Conservation (phyloP, 2,888 invertebrate species). For the Pachliopta kotzebuea region DNA sequence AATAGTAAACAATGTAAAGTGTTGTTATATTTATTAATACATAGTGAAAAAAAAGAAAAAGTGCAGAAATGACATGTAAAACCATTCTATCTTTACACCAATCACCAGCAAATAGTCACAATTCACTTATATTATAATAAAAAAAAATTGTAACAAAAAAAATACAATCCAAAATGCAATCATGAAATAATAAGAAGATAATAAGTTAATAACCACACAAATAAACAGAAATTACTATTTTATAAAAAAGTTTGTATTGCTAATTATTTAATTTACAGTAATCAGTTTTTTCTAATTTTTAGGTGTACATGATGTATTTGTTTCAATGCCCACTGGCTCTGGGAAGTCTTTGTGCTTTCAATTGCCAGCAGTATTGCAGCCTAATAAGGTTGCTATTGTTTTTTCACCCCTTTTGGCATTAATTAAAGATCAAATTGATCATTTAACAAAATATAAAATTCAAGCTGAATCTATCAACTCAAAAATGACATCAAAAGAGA, state of each 20-base stretch:
- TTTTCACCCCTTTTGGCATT: conserved; percentile 97
- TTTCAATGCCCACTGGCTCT: conserved; percentile 99
- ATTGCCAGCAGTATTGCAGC: conserved; percentile 92
- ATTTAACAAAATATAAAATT: conserved; percentile 88
- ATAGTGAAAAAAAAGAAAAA: too few relatives aligned
- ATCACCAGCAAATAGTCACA: too few relatives aligned
- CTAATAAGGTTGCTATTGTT: conserved; percentile 92
- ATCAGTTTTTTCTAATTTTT: conserved; percentile 41
- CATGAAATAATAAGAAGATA: too few relatives aligned
- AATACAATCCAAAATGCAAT: too few relatives aligned
- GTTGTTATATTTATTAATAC: too few relatives aligned
- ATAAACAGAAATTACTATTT: too few relatives aligned
- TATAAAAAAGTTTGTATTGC: neutral
- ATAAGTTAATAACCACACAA: too few relatives aligned
- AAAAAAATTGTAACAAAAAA: too few relatives aligned
- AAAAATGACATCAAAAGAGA: conserved; percentile 89
- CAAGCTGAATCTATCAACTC: conserved; percentile 95
- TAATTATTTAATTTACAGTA: neutral
- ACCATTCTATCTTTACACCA: too few relatives aligned
- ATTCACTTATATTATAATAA: too few relatives aligned
- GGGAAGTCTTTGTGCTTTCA: conserved; percentile 99
- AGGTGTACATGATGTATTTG: conserved; percentile 94
- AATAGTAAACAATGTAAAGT: too few relatives aligned
- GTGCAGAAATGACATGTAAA: too few relatives aligned
- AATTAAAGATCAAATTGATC: conserved; percentile 98